phyloP scores from a whole-genome alignment of 2,888 invertebrate genomes.

The Polydrusus cervinus region DNA sequence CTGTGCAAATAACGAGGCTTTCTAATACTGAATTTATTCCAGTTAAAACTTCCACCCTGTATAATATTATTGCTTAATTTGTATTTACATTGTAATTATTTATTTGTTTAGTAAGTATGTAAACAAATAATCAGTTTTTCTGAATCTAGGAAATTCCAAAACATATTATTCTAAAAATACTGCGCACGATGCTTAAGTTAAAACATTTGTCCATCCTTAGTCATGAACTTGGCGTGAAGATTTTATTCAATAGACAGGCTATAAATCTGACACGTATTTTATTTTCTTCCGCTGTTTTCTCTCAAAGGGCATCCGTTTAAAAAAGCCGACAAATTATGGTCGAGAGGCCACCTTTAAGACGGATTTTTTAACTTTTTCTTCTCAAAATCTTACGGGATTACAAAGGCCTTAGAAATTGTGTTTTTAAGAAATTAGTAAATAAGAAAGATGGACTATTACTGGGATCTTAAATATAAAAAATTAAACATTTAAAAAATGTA shows the following conservation, averaged over 20 bases:
- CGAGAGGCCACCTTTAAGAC: background rate
- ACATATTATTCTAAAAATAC: background rate
- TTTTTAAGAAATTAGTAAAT: background rate
- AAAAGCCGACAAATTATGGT: conserved; percentile 2
- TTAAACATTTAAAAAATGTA: too few relatives aligned
- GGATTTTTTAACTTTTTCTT: background rate
- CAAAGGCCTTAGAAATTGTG: background rate
- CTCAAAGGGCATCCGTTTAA: background rate
- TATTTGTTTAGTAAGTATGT: too few relatives aligned
- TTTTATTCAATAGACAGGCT: conserved; percentile 5
- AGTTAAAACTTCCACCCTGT: too few relatives aligned
- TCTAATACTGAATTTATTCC: too few relatives aligned
- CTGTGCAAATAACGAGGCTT: too few relatives aligned
- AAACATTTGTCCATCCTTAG: conserved; percentile 4
- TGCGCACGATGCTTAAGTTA: background rate
- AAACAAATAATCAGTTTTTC: too few relatives aligned
- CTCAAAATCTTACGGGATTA: background rate
- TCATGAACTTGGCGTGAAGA: conserved; percentile 2
- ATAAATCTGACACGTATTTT: conserved; percentile 5
- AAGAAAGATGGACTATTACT: too few relatives aligned
- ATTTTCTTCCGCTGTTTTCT: conserved; percentile 5
- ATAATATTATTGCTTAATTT: too few relatives aligned
- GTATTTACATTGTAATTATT: too few relatives aligned
- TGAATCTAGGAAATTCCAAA: background rate
- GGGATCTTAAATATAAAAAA: too few relatives aligned